These are phyloP conservation scores for Acronicta psi DNA, from an alignment of 2,888 invertebrate species.

Conservation along the genomic window DNA sequence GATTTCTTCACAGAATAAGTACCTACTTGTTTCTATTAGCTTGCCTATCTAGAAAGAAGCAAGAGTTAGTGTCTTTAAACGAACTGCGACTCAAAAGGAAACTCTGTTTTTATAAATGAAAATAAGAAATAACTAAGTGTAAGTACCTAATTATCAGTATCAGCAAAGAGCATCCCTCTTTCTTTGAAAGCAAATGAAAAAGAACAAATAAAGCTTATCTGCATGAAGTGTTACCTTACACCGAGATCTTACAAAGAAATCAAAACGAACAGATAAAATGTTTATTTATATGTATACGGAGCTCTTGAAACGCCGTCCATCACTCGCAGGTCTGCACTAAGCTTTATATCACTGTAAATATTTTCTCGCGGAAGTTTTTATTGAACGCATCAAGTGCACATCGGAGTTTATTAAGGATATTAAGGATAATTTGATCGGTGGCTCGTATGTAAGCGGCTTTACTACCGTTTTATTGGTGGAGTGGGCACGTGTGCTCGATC, in stretches of 20 bases:
- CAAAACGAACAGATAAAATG: slow-evolving; percentile 49
- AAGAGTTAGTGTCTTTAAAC: no score
- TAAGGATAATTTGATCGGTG: slow-evolving; percentile 56
- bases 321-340: slow-evolving; percentile 31
- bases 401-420: slow-evolving; percentile 53
- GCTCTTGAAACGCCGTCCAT: slow-evolving; percentile 36
- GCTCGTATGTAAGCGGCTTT: slow-evolving; percentile 55
- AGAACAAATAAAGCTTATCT: slow-evolving; percentile 46
- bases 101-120: no score
- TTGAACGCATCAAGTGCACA: slow-evolving; percentile 42
- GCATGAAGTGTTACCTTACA: slow-evolving; percentile 56
- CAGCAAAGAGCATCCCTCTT: slow-evolving; percentile 22
- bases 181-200: slow-evolving; percentile 34
- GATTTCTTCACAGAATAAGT: no score
- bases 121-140: not conserved
- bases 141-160: slow-evolving; percentile 29
- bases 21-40: no score
- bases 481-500: slow-evolving; percentile 61
- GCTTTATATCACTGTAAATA: slow-evolving; percentile 49
- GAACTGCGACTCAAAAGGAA: no score
- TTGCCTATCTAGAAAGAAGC: no score
- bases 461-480: slow-evolving; percentile 62
- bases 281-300: slow-evolving; percentile 52
- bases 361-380: slow-evolving; percentile 56
- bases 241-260: slow-evolving; percentile 49